Evolutionary conservation across 2,113 vertebrate species (phyloP), one percentile per base, ranked within the genome.

Genomic region (Seriola dumerili): DNA sequence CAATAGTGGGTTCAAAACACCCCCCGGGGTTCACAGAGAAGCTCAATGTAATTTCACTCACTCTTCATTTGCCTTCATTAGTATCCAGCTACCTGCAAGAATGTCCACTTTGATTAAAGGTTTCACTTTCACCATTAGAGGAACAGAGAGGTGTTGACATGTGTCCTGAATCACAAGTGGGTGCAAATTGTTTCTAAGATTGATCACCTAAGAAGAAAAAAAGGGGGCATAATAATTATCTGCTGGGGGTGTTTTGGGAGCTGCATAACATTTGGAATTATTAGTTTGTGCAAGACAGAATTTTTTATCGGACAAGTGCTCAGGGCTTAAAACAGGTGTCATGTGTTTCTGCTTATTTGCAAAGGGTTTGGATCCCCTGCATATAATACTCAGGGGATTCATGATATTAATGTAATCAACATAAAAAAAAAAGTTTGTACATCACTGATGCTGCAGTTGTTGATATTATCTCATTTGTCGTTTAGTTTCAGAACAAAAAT

Each of bases 1-100:
- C 21, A 79, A 32, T 13, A 23, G 1, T 11, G 23, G 16, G n/a
- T 78, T 84, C 69, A 81, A 70, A 81, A 54, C 34, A 78, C 3
- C 69, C 14, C 17, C 62, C 34, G 0, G 3, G 71, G 32, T 71
- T 68, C 25, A 48, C 0, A 0, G 32, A 6, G 8, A 36, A 42
- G 21, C 38, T 21, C n/a, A 36, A 11, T n/a, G 8, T 11, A 23
- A 34, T 75, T 76, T 64, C 1, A 9, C 5, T 67, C 11, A 34
- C 38, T 50, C 2, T 52, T 8, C 0, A 29, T 62, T 67, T 68
- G 13, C 14, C 7, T 29, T 29, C 25, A 16, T 9, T 57, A 64
- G 16, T 4, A 13, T 38, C 25, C 14, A 34, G 23, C 38, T 25
- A 4, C 4, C 12, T 1, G 4, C 16, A 5, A 25, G 59, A 12